These are phyloP conservation scores for Sardina pilchardus DNA, from an alignment of 2,113 vertebrate species.

Conservation along the genomic window DNA sequence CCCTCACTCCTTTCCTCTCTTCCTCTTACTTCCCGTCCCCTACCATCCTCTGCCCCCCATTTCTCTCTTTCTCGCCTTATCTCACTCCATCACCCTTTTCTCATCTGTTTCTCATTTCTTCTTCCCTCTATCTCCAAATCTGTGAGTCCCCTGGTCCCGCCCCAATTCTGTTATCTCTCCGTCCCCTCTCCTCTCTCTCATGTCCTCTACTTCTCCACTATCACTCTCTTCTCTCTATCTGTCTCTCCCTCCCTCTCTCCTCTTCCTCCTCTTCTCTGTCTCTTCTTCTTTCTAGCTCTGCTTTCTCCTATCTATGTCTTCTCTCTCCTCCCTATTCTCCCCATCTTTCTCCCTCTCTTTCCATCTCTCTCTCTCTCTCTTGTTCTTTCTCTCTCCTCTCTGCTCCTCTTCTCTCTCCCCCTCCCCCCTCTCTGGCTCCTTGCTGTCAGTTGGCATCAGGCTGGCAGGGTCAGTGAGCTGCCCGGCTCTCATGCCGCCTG, in stretches of 20 bases:
- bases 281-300: neutral
- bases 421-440: neutral
- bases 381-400: neutral
- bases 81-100: neutral
- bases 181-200: neutral
- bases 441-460: conserved; percentile 36
- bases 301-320: neutral
- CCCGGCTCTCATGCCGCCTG: conserved; percentile 11
- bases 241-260: neutral
- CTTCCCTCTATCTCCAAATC: neutral
- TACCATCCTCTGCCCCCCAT: too few relatives aligned
- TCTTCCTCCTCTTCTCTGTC: neutral
- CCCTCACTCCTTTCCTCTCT: neutral
- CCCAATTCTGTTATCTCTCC: neutral
- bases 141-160: neutral
- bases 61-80: neutral
- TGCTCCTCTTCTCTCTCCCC: neutral
- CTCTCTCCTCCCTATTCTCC: neutral
- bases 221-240: neutral
- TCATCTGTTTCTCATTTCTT: neutral
- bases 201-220: neutral
- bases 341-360: neutral
- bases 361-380: neutral
- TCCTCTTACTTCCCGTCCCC: neutral
- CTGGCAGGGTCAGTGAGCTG: conserved; percentile 27